phyloP scores from a whole-genome alignment of 2,113 vertebrate genomes.

The Mormyrus iriodes region DNA sequence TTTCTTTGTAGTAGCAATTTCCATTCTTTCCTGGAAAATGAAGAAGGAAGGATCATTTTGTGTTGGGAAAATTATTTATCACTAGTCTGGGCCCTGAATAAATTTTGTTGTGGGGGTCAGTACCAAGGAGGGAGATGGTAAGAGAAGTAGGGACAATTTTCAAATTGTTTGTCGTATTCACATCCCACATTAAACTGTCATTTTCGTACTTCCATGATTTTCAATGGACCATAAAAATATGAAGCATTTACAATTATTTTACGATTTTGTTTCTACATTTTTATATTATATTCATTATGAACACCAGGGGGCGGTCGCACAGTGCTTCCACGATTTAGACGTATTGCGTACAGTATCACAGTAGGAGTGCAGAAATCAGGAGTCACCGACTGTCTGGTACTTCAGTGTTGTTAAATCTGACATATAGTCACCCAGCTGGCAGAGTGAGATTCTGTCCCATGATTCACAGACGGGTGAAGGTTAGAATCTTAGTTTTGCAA shows the following conservation, averaged over 20 bases:
- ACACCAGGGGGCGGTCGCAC: background rate
- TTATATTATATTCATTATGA: background rate
- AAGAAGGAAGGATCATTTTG: background rate
- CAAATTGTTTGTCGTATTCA: background rate
- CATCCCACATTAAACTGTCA: background rate
- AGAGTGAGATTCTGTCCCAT: constrained; percentile 32
- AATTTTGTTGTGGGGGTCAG: background rate
- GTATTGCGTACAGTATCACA: background rate
- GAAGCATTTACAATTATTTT: background rate
- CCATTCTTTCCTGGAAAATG: background rate
- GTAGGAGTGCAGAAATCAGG: background rate
- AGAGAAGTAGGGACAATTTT: background rate
- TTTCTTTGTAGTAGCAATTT: background rate
- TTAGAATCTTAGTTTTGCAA: constrained; percentile 19
- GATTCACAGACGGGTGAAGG: constrained; percentile 23
- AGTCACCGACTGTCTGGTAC: background rate
- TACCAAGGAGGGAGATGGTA: background rate
- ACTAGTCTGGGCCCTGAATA: background rate
- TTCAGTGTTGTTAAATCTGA: background rate
- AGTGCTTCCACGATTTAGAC: background rate
- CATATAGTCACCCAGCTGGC: constrained; percentile 14
- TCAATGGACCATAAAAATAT: background rate
- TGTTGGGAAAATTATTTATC: background rate
- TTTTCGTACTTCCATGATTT: background rate
- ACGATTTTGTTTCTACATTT: background rate